Conservation (phyloP, 2,797 vertebrate genomes). For the Diglossa cyanea region DNA sequence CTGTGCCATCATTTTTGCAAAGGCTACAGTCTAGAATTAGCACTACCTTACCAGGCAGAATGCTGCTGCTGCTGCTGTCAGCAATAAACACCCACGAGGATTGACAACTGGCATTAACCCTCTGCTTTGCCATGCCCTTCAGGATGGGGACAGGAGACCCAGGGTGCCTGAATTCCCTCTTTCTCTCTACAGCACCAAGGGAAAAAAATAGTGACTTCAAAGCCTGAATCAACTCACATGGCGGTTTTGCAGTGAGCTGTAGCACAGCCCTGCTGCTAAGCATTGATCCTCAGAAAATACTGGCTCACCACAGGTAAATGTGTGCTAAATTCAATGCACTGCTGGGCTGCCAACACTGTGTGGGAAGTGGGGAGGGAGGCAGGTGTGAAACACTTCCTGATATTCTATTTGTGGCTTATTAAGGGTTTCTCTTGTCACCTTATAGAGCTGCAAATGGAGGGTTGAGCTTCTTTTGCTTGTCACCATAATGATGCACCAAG, state of each 20-base stretch:
- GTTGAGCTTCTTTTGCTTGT: not conserved
- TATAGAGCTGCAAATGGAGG: slow-evolving; percentile 19
- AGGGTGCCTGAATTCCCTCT: not conserved
- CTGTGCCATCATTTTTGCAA: slow-evolving; percentile 36
- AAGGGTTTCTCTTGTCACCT: slow-evolving; percentile 17
- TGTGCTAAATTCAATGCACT: not conserved
- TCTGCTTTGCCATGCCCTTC: not conserved
- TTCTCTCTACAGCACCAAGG: not conserved
- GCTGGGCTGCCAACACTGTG: slow-evolving; percentile 4
- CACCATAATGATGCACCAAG: not conserved
- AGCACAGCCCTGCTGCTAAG: not conserved
- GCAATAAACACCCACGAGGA: not conserved
- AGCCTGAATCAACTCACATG: not conserved
- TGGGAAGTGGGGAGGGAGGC: not conserved
- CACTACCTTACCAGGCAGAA: slow-evolving; percentile 29
- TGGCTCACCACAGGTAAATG: not conserved
- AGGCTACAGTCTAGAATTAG: not conserved
- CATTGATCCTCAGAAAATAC: slow-evolving; percentile 12
- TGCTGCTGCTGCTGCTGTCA: not conserved
- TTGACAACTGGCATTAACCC: not conserved
- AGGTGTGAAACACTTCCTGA: slow-evolving; percentile 4
- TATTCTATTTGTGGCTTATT: slow-evolving; percentile 14
- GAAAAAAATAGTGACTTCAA: not conserved
- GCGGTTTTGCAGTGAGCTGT: not conserved
- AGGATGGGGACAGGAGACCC: not conserved